Conservation (phyloP, 2,888 invertebrate genomes). For the Bruchidius siliquastri region DNA sequence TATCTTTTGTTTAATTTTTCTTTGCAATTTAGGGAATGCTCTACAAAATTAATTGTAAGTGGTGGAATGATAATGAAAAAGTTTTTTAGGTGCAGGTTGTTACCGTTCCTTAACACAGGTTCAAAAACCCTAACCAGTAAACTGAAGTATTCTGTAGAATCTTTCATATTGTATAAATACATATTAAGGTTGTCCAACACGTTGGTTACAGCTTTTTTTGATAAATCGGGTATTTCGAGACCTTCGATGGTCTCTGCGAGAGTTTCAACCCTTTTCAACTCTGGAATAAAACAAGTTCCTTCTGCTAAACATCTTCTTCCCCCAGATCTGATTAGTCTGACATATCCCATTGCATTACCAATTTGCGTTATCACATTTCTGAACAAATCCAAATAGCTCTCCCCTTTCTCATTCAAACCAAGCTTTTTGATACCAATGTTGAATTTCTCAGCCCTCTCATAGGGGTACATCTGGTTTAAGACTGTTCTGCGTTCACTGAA, state of each 20-base stretch:
- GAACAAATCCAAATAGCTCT: conserved; percentile 90
- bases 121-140: conserved; percentile 90
- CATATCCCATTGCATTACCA: conserved; percentile 92
- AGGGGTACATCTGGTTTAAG: conserved; percentile 70
- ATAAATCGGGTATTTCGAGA: conserved; percentile 56
- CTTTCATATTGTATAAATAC: conserved; percentile 77
- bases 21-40: conserved; percentile 86
- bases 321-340: conserved; percentile 89
- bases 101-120: conserved; percentile 78
- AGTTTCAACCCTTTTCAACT: conserved; percentile 59
- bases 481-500: conserved; percentile 70
- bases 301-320: conserved; percentile 89
- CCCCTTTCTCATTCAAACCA: conserved; percentile 74
- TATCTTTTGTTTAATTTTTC: conserved; percentile 89
- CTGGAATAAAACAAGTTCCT: conserved; percentile 84
- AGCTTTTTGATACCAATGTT: conserved; percentile 85
- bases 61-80: conserved; percentile 94
- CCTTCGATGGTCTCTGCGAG: conserved; percentile 59
- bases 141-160: conserved; percentile 77
- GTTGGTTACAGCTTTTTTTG: conserved; percentile 38
- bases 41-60: conserved; percentile 89
- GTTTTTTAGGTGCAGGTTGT: conserved; percentile 83
- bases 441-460: conserved; percentile 89
- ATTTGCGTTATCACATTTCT: conserved; percentile 89
- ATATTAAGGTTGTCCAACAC: conserved; percentile 41